Base-by-base conservation (phyloP, 2,888 invertebrate species). In the Plebejus argus region DNA sequence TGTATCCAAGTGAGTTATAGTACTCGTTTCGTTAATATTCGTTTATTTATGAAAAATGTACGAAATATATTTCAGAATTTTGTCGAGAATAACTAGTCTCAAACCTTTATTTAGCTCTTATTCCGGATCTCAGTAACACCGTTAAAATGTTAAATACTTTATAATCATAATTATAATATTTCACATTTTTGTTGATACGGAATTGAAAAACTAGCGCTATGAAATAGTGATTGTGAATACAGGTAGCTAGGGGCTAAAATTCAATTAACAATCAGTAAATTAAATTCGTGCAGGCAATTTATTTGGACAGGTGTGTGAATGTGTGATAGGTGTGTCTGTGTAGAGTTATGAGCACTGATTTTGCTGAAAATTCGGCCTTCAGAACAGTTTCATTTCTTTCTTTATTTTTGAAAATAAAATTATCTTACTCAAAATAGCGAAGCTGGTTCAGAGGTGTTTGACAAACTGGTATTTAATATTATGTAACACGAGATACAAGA, bases 221-320 rank as follows among this genome's bases (percentile, higher is more conserved):
- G 3, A 61, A 61, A 23, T 23, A 10, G 15, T 23, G 12, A 12
- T n/a, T n/a, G 28, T 61, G 12, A 0, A 4, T 10, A 23, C 28
- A 28, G 23, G 15, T 12, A 66, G 20, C 8, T 28, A 28, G 66
- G 15, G 6, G 28, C 28, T 18, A 3, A 28, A 23, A 61, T 33
- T 66, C 66, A 33, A 66, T 28, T 66, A 66, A 33, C 28, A 66
- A 66, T 28, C 28, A 66, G 66, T 66, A 23, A 61, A 61, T 61
- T 66, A 15, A 33, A 33, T 66, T 66, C 66, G 33, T 33, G 28
- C 28, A 23, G 23, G 8, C 61, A 66, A 33, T 28, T 66, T 66
- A 6, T 66, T 61, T 61, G 10, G 61, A 61, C 61, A 58, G 61
- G 61, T 12, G 66, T 66, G 66, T 33, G 6, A 66, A 20, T 66